phyloP scores from a whole-genome alignment of 1,140 invertebrate genomes.

The Linepithema humile region DNA sequence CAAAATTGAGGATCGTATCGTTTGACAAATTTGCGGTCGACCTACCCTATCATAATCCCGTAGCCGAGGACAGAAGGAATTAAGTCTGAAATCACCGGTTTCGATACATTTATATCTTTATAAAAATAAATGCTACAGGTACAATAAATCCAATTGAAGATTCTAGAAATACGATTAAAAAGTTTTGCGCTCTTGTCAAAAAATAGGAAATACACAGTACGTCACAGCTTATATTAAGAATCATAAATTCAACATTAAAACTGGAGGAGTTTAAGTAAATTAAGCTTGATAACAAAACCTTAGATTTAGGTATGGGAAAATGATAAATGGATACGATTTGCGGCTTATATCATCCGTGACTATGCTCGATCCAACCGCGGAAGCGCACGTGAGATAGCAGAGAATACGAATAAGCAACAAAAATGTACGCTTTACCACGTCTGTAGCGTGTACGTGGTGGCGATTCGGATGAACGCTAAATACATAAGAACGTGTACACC shows the following conservation, averaged over 20 bases:
- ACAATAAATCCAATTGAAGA: background rate
- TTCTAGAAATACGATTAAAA: background rate
- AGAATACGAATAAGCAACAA: constrained; percentile 5
- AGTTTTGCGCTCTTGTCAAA: background rate
- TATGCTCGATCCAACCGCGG: background rate
- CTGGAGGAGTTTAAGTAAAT: background rate
- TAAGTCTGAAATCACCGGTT: background rate
- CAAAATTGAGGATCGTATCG: background rate
- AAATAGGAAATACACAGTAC: too few relatives aligned
- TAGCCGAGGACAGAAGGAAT: background rate
- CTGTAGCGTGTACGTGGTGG: background rate
- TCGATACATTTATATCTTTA: background rate
- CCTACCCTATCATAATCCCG: background rate
- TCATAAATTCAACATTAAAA: background rate
- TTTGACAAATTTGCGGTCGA: constrained; percentile 41
- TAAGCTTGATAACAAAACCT: background rate
- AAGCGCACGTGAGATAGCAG: constrained; percentile 5
- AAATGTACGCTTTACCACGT: background rate
- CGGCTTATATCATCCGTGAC: constrained; percentile 25
- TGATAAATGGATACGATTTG: constrained; percentile 22
- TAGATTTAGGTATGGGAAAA: background rate
- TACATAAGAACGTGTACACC: constrained; percentile 9
- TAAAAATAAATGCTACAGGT: too few relatives aligned
- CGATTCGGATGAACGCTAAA: constrained; percentile 29
- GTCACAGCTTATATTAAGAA: too few relatives aligned